Evolutionary conservation across 1,140 invertebrate genomes (phyloP).

Genomic region (Nephila pilipes): DNA sequence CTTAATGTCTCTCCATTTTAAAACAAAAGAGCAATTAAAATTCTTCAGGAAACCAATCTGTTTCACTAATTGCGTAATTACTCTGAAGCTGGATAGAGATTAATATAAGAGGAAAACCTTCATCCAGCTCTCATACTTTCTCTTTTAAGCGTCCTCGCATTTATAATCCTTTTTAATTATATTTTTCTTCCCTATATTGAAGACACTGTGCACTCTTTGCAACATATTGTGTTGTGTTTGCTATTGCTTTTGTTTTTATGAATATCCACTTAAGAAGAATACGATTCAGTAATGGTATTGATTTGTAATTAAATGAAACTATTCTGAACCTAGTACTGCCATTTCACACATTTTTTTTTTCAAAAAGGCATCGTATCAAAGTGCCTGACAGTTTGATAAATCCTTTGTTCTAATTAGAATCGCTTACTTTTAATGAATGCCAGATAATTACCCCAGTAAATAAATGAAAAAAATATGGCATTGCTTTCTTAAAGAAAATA

Average conservation of each 20-base stretch:
- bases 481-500: neutral
- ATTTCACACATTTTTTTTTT: neutral
- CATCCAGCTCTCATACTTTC: too few relatives aligned
- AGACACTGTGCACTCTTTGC: neutral
- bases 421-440: neutral
- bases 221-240: neutral
- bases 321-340: neutral
- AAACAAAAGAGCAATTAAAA: conserved; percentile 41
- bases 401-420: neutral
- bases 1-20: neutral
- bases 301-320: neutral
- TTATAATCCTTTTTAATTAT: conserved; percentile 6
- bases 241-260: neutral
- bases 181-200: neutral
- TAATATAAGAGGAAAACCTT: neutral
- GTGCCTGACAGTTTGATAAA: neutral
- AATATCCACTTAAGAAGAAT: neutral
- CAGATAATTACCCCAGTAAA: neutral
- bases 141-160: neutral
- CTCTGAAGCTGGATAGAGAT: neutral
- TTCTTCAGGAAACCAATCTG: neutral
- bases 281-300: neutral
- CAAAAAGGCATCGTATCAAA: neutral
- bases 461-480: neutral
- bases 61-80: conserved; percentile 32